Evolutionary conservation across 2,113 vertebrate species (phyloP), one percentile per base, ranked within the genome.

Genomic region (Buteo buteo): DNA sequence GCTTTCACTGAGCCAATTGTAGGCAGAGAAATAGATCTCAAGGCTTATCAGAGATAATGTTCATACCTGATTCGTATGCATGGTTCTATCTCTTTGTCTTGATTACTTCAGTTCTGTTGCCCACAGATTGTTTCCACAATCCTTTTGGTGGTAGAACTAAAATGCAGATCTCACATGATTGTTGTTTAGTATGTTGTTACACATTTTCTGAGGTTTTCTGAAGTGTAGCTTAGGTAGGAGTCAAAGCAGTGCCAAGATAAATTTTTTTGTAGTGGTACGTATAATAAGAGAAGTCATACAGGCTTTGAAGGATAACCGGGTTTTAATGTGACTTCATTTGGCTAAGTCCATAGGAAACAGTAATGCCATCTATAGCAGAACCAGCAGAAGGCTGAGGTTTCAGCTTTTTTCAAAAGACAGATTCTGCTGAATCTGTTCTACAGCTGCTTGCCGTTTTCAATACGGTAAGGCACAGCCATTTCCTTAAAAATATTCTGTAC

Each of bases 361-460:
- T 81, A 81, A 58, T 50, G 74, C 31, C 52, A 50, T 47, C 92
- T 81, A n/a, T 40, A 96, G 44, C 76, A 90, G 70, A 78, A n/a
- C 49, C 58, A 92, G 65, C 92, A 83, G 66, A 77, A 70, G 71
- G 59, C 52, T 89, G 86, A 96, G 83, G 47, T 90, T 96, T 94
- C 59, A 42, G 59, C 65, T 89, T 64, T 40, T 79, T 93, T 61
- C 13, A 79, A 82, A 86, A 86, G 45, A 69, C 80, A 96, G 64
- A 19, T 88, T 82, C 78, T 94, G 80, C 81, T 24, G 24, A 59
- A 59, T 86, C 74, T 89, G 31, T 84, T 87, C 74, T 69, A 84
- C 93, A 96, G 94, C 94, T 96, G 69, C 84, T 89, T 81, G 18
- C 67, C 64, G 49, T 94, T 97, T 90, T 83, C 76, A 62, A 61